These are phyloP conservation scores for Seira ritae DNA, from an alignment of 2,888 invertebrate genomes.

Conservation along the genomic window DNA sequence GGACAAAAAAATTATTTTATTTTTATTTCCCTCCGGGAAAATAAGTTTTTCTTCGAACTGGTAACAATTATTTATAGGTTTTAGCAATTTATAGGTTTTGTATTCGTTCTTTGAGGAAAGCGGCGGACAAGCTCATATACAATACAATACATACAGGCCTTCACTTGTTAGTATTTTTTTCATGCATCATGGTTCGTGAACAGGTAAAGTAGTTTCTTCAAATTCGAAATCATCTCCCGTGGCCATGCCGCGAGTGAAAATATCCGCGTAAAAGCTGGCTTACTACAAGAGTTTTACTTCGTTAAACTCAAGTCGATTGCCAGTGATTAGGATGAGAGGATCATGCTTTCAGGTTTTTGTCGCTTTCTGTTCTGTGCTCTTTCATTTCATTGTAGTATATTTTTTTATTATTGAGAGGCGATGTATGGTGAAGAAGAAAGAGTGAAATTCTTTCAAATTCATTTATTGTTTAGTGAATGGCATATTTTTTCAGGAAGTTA, in stretches of 20 bases:
- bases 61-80: no score
- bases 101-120: not conserved
- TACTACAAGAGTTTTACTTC: no score
- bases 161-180: no score
- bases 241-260: not conserved
- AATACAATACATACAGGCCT: no score
- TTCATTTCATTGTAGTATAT: not conserved
- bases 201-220: not conserved
- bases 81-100: not conserved
- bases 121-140: no score
- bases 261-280: no score
- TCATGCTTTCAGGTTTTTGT: not conserved
- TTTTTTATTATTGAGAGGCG: not conserved
- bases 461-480: not conserved
- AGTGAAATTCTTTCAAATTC: conserved; percentile 13
- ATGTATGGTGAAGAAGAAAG: not conserved
- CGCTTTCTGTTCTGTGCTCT: not conserved
- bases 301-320: not conserved
- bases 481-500: not conserved
- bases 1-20: no score
- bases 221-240: not conserved
- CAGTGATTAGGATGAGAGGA: not conserved
- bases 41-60: no score
- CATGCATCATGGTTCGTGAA: not conserved
- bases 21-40: no score